Percentiles rank a stretch among this genome's conserved stretches.
Conservation (phyloP, 2,888 invertebrate species). For the Proisotoma minuta region DNA sequence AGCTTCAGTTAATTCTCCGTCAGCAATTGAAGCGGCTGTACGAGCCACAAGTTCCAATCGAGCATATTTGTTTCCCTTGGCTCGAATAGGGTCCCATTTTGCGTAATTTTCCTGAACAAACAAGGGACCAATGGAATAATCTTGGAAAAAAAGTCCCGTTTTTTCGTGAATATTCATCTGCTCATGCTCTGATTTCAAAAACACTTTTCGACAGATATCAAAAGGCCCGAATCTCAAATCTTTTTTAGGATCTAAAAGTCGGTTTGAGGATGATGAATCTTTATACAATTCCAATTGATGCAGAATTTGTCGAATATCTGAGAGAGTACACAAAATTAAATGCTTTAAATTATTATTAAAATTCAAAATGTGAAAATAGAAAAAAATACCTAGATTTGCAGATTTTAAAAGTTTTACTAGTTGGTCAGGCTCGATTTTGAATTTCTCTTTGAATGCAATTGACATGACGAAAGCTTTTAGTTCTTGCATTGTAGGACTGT, state of each 20-base stretch:
- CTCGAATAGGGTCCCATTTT: slow-evolving; percentile 68
- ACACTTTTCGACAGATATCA: slow-evolving; percentile 86
- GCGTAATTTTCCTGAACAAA: slow-evolving; percentile 98
- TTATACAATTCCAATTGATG: slow-evolving; percentile 77
- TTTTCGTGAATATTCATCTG: slow-evolving; percentile 74
- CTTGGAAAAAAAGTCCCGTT: slow-evolving; percentile 89
- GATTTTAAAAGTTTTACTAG: slow-evolving; percentile 76
- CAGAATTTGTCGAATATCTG: slow-evolving; percentile 89
- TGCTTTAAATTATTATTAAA: too few relatives aligned
- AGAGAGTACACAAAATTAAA: too few relatives aligned
- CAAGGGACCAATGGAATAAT: slow-evolving; percentile 91
- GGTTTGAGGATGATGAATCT: slow-evolving; percentile 20
- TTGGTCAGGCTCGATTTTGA: slow-evolving; percentile 72
- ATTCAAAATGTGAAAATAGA: too few relatives aligned
- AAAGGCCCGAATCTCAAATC: slow-evolving; percentile 65
- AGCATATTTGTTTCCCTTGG: slow-evolving; percentile 60
- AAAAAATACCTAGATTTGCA: too few relatives aligned
- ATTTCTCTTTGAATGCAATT: slow-evolving; percentile 82
- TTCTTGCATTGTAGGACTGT: slow-evolving; percentile 78
- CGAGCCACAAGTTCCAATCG: slow-evolving; percentile 66
- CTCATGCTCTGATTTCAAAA: slow-evolving; percentile 72
- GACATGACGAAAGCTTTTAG: slow-evolving; percentile 75
- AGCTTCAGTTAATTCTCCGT: slow-evolving; percentile 79
- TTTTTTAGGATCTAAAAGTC: slow-evolving; percentile 33
- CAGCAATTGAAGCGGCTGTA: slow-evolving; percentile 78